These are phyloP conservation scores for Pyrochroa serraticornis DNA, from an alignment of 2,888 invertebrate species.

Conservation along the genomic window DNA sequence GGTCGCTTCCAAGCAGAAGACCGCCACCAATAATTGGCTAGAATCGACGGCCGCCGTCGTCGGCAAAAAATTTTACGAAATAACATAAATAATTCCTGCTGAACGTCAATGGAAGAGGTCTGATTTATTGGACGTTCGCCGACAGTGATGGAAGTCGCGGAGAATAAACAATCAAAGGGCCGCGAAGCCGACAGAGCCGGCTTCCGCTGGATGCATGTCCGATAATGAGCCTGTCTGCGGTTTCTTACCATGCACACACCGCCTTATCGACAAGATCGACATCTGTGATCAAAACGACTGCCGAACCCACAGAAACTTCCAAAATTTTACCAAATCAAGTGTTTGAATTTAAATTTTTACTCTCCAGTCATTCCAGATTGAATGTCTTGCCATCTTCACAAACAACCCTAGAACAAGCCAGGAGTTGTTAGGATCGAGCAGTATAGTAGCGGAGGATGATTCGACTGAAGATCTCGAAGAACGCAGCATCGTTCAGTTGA, in stretches of 20 bases:
- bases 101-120: conserved; percentile 47
- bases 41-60: conserved; percentile 40
- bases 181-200: conserved; percentile 42
- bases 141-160: conserved; percentile 59
- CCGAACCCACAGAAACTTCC: conserved; percentile 9
- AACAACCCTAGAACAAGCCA: too few species aligned
- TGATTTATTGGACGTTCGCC: conserved; percentile 56
- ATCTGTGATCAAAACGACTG: conserved; percentile 47
- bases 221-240: conserved; percentile 44
- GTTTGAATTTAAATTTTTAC: too few species aligned
- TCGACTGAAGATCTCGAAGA: too few species aligned
- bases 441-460: too few species aligned
- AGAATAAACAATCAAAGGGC: conserved; percentile 57
- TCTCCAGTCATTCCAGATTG: too few species aligned
- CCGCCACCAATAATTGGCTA: conserved; percentile 53
- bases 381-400: too few species aligned
- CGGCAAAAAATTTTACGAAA: conserved; percentile 44
- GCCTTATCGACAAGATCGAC: conserved; percentile 48
- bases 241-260: conserved; percentile 29
- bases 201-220: conserved; percentile 42
- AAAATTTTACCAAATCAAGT: too few species aligned
- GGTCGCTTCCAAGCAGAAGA: conserved; percentile 24
- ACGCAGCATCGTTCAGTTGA: too few species aligned
- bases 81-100: conserved; percentile 55
- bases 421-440: too few species aligned